A percentile compares a stretch with the other conserved stretches of the same genome.
Conservation (phyloP, 2,113 vertebrate species). For the Actenoides lindsayi region DNA sequence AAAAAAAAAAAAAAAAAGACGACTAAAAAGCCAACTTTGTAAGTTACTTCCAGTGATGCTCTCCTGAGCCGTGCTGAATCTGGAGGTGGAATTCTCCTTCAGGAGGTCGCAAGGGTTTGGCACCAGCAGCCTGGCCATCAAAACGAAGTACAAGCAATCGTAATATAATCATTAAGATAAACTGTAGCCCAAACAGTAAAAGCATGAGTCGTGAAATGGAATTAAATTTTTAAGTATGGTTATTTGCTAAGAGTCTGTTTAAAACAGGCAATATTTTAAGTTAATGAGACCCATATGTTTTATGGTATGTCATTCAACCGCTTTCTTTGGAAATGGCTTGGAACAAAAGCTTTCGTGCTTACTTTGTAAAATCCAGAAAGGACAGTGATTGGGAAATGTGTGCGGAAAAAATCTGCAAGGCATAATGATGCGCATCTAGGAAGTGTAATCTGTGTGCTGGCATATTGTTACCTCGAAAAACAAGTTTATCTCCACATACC, state of each 20-base stretch:
- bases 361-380: conserved; percentile 45
- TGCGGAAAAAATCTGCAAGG: neutral
- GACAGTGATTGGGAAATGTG: neutral
- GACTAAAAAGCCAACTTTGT: conserved; percentile 27
- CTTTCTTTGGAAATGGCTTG: conserved; percentile 67
- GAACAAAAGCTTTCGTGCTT: conserved; percentile 63
- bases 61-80: neutral
- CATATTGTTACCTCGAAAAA: neutral
- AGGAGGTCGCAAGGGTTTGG: conserved; percentile 28
- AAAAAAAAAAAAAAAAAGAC: neutral
- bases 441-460: neutral
- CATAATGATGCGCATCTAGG: neutral
- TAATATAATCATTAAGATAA: conserved; percentile 44
- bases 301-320: conserved; percentile 47
- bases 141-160: conserved; percentile 21
- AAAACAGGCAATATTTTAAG: conserved; percentile 59
- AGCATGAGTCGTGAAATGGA: conserved; percentile 44
- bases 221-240: conserved; percentile 65
- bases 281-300: conserved; percentile 65
- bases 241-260: conserved; percentile 66
- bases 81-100: conserved; percentile 62
- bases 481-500: neutral
- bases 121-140: conserved; percentile 39
- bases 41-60: neutral
- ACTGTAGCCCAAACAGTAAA: conserved; percentile 51